These are phyloP conservation scores for Spilogale gracilis DNA, from an alignment of 2,113 vertebrate species.

Conservation along the genomic window DNA sequence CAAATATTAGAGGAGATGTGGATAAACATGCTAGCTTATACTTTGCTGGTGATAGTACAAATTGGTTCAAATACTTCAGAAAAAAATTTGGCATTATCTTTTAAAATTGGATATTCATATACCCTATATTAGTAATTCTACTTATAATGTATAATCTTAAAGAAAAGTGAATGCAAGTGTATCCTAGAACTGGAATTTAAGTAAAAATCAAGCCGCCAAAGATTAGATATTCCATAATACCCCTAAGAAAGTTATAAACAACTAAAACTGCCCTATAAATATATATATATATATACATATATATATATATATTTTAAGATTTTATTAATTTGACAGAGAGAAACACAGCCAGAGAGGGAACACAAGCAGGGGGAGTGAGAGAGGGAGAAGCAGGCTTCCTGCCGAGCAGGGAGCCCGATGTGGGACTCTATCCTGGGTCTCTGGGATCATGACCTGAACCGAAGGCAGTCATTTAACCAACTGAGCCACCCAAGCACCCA, in stretches of 20 bases:
- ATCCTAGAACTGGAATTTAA: conserved; percentile 28
- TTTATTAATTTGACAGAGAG: no score
- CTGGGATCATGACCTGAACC: no score
- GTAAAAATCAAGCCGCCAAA: not conserved
- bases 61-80: not conserved
- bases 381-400: no score
- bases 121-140: not conserved
- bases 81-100: conserved; percentile 1
- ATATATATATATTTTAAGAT: no score
- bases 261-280: not conserved
- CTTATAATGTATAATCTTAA: not conserved
- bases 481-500: not conserved
- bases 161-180: not conserved
- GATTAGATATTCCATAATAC: not conserved
- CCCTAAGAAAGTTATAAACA: not conserved
- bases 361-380: no score
- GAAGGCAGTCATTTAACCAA: no score
- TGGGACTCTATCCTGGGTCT: no score
- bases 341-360: no score
- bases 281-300: no score
- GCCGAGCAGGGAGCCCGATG: no score
- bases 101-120: not conserved
- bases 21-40: not conserved
- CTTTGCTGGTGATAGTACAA: not conserved
- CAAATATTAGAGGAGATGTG: not conserved